Evolutionary conservation across 1,140 invertebrate genomes (phyloP), one percentile per base, ranked within the genome.

Genomic region (Bombus pyrosoma): DNA sequence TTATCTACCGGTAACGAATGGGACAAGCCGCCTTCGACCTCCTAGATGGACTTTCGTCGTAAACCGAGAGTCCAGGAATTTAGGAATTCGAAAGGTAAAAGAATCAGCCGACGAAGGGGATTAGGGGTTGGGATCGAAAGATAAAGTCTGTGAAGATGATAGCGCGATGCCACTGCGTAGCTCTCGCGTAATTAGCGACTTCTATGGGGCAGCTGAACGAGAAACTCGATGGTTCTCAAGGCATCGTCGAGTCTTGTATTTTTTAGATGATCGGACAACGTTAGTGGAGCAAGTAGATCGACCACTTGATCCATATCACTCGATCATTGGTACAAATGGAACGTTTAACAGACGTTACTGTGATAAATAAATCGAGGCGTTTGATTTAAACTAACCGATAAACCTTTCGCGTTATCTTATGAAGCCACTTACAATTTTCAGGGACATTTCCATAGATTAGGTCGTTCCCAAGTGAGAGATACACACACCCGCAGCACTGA

Each of bases 181-280:
- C 8, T 2, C 22, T 53, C 53, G 59, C 64, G 34, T 79, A 91
- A 93, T 91, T 91, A 93, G 91, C 91, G 78, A 87, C 89, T 32
- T 87, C 81, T 68, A 82, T 32, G 76, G n/a, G 75, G 78, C 89
- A 91, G 91, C 88, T 89, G 90, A 89, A 86, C 69, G 69, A 74
- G 9, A 66, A 47, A 68, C 62, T 18, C 37, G 81, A 47, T 32
- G 88, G 83, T 82, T 91, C 87, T 92, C 83, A 89, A 88, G 13
- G 3, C 9, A n/a, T 10, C 37, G 13, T 22, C 47, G 47, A 53
- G 47, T 3, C 9, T 15, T 18, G 28, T 62, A 9, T 3, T n/a
- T 64, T 32, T 4, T n/a, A 71, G 39, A 41, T 2, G 39, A 74
- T n/a, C 39, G 39, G 25, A 4, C 13, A 25, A 53, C 32, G 43